Conservation (phyloP, 1,140 invertebrate genomes). For the Phortica variegata region DNA sequence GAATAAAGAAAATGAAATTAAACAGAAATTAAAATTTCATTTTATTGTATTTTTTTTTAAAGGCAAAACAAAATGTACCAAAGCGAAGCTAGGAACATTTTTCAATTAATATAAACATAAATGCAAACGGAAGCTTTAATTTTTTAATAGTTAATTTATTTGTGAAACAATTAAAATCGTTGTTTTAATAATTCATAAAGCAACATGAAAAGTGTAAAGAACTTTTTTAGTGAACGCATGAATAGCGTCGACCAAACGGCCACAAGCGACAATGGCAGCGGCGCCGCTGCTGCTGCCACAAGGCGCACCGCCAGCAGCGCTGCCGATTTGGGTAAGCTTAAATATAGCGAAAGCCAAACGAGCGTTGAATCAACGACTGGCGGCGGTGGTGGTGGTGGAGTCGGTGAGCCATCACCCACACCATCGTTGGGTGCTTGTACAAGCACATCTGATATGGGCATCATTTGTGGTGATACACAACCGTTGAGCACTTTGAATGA, state of each 20-base stretch:
- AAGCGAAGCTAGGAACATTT: too few species aligned
- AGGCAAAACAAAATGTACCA: too few species aligned
- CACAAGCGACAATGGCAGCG: constrained; percentile 17
- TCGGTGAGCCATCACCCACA: constrained; percentile 44
- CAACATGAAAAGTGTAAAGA: constrained; percentile 52
- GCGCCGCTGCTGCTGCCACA: constrained; percentile 30
- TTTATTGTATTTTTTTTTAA: too few species aligned
- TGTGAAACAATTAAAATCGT: constrained; percentile 1
- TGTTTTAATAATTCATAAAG: background rate
- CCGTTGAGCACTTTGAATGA: constrained; percentile 41
- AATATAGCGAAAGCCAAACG: too few species aligned
- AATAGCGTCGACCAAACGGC: constrained; percentile 37
- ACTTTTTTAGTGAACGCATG: constrained; percentile 51
- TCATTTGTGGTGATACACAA: too few species aligned
- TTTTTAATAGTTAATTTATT: background rate
- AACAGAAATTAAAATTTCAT: too few species aligned
- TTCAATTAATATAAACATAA: too few species aligned
- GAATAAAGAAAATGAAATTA: too few species aligned
- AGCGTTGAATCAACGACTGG: background rate
- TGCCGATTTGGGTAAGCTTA: background rate
- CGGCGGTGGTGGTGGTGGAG: constrained; percentile 11
- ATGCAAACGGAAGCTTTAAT: constrained; percentile 4
- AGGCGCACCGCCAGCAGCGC: constrained; percentile 15
- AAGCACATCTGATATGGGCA: constrained; percentile 21
- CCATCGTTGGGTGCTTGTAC: constrained; percentile 40